Evolutionary conservation across 2,797 vertebrate genomes (phyloP).

Genomic region (Sorex maritimensis): DNA sequence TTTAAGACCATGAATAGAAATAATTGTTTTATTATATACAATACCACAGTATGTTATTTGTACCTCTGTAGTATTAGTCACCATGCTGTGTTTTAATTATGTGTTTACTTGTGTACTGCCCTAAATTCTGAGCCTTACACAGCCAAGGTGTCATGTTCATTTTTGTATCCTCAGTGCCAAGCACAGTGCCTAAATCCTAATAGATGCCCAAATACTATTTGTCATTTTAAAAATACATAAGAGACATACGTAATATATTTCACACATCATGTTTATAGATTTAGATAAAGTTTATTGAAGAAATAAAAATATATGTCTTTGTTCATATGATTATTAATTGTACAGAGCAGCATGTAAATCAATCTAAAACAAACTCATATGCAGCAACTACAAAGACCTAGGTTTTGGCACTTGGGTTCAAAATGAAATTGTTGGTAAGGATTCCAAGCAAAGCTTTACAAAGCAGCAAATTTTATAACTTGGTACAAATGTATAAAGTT

Average conservation of each 20-base stretch:
- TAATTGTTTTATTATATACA: constrained; percentile 37
- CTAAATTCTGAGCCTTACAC: constrained; percentile 37
- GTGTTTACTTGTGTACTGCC: constrained; percentile 55
- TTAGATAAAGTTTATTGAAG: constrained; percentile 3
- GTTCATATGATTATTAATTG: constrained; percentile 29
- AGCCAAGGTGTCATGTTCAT: background rate
- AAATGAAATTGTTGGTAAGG: constrained; percentile 49
- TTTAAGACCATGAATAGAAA: constrained; percentile 52
- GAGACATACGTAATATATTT: background rate
- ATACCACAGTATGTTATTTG: constrained; percentile 51
- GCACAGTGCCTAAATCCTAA: constrained; percentile 29
- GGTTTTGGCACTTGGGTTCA: constrained; percentile 22
- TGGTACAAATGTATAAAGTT: constrained; percentile 52
- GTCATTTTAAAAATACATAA: constrained; percentile 19
- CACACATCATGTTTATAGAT: background rate
- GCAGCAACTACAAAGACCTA: background rate
- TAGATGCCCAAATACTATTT: constrained; percentile 49
- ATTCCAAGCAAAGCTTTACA: constrained; percentile 46
- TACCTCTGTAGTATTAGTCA: constrained; percentile 13
- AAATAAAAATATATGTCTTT: constrained; percentile 54
- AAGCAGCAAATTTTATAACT: constrained; percentile 1
- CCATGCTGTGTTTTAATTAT: constrained; percentile 49
- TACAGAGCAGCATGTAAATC: constrained; percentile 13
- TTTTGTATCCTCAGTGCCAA: constrained; percentile 52
- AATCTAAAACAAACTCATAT: constrained; percentile 48